Percentiles rank a stretch among this genome's conserved stretches.
Evolutionary conservation across 2,888 invertebrate species (phyloP).

Genomic region (Trimorus sp.): DNA sequence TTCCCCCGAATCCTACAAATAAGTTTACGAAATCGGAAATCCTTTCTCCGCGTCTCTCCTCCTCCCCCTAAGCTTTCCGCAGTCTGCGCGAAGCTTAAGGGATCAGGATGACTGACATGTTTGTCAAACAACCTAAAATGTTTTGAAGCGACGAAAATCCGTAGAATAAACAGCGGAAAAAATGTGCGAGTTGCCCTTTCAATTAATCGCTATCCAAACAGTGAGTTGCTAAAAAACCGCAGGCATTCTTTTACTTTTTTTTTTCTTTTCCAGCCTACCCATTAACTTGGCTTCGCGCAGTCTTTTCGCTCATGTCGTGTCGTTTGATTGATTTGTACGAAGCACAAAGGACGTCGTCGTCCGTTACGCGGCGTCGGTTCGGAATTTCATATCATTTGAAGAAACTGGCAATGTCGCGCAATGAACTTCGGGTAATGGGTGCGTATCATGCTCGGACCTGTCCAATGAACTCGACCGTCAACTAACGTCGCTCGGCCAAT

Average conservation of each 20-base stretch:
- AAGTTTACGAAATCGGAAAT: constrained; percentile 6
- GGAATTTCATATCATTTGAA: constrained; percentile 21
- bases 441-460: constrained; percentile 14
- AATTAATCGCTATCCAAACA: constrained; percentile 35
- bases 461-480: constrained; percentile 34
- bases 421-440: constrained; percentile 11
- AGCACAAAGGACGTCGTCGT: constrained; percentile 31
- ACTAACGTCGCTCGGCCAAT: neutral
- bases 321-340: constrained; percentile 44
- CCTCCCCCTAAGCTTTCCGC: constrained; percentile 24
- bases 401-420: neutral
- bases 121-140: constrained; percentile 63
- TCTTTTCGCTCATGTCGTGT: constrained; percentile 32
- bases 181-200: constrained; percentile 23
- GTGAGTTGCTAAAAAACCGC: constrained; percentile 11
- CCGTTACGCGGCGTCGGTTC: constrained; percentile 34
- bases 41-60: no score
- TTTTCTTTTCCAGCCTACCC: neutral
- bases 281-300: neutral
- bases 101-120: constrained; percentile 53
- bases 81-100: constrained; percentile 24
- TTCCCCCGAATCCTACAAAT: constrained; percentile 35
- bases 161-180: constrained; percentile 37
- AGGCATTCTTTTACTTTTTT: neutral
- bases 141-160: constrained; percentile 47